Conservation (phyloP, 2,797 vertebrate genomes). For the Astyanax mexicanus region DNA sequence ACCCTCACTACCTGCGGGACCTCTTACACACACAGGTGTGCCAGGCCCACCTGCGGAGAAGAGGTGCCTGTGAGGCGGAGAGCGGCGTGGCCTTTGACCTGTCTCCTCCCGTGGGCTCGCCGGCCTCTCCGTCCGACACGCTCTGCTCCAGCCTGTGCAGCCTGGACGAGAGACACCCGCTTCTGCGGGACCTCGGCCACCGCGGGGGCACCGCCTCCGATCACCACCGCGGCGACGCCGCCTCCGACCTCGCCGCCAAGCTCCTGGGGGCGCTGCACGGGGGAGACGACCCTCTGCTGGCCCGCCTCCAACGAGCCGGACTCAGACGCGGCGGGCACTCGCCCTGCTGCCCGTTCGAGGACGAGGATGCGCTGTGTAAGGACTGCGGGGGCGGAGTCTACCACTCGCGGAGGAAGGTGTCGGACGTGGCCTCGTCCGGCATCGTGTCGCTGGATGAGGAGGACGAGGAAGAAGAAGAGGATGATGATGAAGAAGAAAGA, state of each 20-base stretch:
- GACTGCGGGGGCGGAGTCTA: slow-evolving; percentile 81
- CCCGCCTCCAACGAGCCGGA: slow-evolving; percentile 81
- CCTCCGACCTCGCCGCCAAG: slow-evolving; percentile 88
- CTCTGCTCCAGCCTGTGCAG: slow-evolving; percentile 96
- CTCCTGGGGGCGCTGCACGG: slow-evolving; percentile 87
- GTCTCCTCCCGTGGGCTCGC: slow-evolving; percentile 87
- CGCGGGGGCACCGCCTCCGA: slow-evolving; percentile 76
- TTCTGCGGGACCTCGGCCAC: slow-evolving; percentile 83
- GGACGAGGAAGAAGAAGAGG: slow-evolving; percentile 74
- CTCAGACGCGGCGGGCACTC: slow-evolving; percentile 80
- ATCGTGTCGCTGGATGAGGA: slow-evolving; percentile 93
- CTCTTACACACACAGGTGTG: slow-evolving; percentile 89
- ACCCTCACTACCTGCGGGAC: slow-evolving; percentile 87
- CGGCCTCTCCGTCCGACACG: slow-evolving; percentile 79
- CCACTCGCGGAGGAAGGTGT: slow-evolving; percentile 82
- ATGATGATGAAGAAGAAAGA: slow-evolving; percentile 68
- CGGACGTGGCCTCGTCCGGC: slow-evolving; percentile 92
- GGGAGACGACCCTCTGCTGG: slow-evolving; percentile 85
- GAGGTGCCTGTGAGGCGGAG: slow-evolving; percentile 76
- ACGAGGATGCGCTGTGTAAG: slow-evolving; percentile 87
- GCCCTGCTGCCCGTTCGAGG: slow-evolving; percentile 89
- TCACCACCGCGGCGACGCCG: slow-evolving; percentile 65
- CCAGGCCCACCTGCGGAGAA: slow-evolving; percentile 79
- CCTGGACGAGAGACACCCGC: slow-evolving; percentile 87
- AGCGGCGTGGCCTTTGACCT: slow-evolving; percentile 84